Base-by-base conservation (phyloP, 2,797 vertebrate genomes). In the Enteromius mattozi region DNA sequence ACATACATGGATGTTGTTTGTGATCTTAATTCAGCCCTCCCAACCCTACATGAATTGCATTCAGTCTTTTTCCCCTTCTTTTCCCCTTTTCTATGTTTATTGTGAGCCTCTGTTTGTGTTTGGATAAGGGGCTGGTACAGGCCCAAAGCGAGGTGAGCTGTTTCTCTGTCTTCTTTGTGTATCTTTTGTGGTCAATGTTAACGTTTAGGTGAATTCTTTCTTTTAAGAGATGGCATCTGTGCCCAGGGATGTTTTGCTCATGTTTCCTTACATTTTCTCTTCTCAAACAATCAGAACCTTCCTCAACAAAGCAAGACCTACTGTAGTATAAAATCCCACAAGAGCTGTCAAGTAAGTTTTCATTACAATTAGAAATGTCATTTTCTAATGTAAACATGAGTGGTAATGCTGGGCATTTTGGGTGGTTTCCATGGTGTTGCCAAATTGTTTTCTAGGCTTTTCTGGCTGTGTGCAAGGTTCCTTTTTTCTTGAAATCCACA, bases 31-130 rank as follows among this genome's bases (percentile, higher is more conserved):
- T 68, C 59, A 66, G 63, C 17, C 33, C 61, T 65, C 42, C 71
- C 63, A 74, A 83, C 45, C 81, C 61, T 83, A 42, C 59, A 54
- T 66, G 61, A 51, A 27, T 75, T 66, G 59, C 16, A 65, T 76
- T 76, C 21, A 65, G 75, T 45, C 75, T 45, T 82, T 74, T 74
- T 7, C 42, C 81, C 21, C n/a, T 66, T 76, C 65, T 76, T 75
- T 74, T 17, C 30, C 81, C 30, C n/a, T 76, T 82, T 76, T 76
- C 49, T 78, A 13, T 83, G 61, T 77, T 83, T 83, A 83, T 78
- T 78, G 63, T 78, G 65, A 69, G 82, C 65, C 82, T 83, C 75
- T 68, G 49, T 77, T 83, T 78, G 65, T 83, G 75, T 83, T 83
- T 83, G 74, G 74, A 78, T 70, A 61, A 78, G 24, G 19, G 51